Evolutionary conservation across 2,113 vertebrate species (phyloP).

Genomic region (Thalassarche chlororhynchos): DNA sequence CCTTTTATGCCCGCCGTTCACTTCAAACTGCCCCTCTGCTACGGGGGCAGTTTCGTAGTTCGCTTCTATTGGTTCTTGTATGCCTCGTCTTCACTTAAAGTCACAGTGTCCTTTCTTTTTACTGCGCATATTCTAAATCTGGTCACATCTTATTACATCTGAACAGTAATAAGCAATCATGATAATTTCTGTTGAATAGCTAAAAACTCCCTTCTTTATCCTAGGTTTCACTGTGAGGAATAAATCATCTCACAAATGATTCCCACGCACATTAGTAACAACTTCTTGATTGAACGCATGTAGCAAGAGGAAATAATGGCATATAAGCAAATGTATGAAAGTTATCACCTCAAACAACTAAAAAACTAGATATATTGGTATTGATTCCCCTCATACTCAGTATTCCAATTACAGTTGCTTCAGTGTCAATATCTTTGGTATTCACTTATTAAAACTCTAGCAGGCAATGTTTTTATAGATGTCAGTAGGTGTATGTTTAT

Average conservation of each 20-base stretch:
- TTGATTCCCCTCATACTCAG: not conserved
- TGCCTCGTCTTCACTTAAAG: too few relatives aligned
- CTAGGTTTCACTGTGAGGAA: not conserved
- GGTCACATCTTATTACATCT: not conserved
- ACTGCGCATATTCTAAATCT: not conserved
- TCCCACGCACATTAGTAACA: not conserved
- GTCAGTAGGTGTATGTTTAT: slow-evolving; percentile 16
- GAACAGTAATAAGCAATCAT: not conserved
- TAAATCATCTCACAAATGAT: not conserved
- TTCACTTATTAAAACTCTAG: not conserved
- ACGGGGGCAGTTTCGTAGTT: too few relatives aligned
- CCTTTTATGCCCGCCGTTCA: too few relatives aligned
- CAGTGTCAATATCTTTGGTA: not conserved
- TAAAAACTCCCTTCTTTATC: not conserved
- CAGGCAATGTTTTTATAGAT: not conserved
- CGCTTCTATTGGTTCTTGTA: too few relatives aligned
- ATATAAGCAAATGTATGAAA: not conserved
- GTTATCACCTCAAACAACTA: not conserved
- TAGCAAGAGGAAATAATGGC: not conserved
- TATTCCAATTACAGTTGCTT: not conserved
- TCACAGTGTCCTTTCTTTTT: too few relatives aligned
- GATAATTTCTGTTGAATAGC: not conserved
- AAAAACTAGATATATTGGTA: not conserved
- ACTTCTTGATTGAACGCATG: not conserved
- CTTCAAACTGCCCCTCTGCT: too few relatives aligned